Evolutionary conservation across 2,888 invertebrate genomes (phyloP), one percentile per base, ranked within the genome.

Genomic region (Lasioglossum pauxillum): DNA sequence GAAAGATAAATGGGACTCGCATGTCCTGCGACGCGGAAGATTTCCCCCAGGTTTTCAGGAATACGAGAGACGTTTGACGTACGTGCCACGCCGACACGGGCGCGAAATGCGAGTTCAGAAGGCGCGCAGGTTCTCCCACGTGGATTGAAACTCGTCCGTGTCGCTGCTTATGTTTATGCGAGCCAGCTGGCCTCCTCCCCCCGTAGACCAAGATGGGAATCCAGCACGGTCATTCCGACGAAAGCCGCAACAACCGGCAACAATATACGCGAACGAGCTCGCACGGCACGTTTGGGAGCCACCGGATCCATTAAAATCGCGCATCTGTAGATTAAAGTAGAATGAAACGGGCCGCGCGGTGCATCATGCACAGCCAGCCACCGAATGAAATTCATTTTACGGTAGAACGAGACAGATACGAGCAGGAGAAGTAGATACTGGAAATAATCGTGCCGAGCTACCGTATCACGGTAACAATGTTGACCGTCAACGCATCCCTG

Each of bases 21-120:
- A 92, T 90, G 93, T 92, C 92, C 91, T 90, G 89, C 89, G 91
- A 89, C 87, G 90, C 90, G 83, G 84, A 93, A 95, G 94, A 95
- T 95, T 95, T 94, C 94, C 95, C 94, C 80, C 90, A 95, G 95
- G 94, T 95, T 94, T 95, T 94, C 93, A 90, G 85, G 90, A 85
- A 91, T 92, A 91, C 92, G 91, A 88, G 89, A 88, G 86, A 83
- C 91, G 92, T 92, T 92, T 93, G 93, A 92, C 92, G 90, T 90
- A 90, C 88, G 90, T 90, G 90, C 83, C 53, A 73, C 84, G 60
- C 41, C 83, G 35, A 86, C 84, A 71, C 75, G 71, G 27, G 3
- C 60, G 81, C 87, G 77, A 82, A 90, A 89, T 80, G 87, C 85
- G 89, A 78, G 85, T 83, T 89, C 88, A 75, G 82, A 83, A 80